Percentiles rank a stretch among this genome's conserved stretches.
These are phyloP conservation scores for Gymnarchus niloticus DNA, from an alignment of 2,113 vertebrate species.

Conservation along the genomic window DNA sequence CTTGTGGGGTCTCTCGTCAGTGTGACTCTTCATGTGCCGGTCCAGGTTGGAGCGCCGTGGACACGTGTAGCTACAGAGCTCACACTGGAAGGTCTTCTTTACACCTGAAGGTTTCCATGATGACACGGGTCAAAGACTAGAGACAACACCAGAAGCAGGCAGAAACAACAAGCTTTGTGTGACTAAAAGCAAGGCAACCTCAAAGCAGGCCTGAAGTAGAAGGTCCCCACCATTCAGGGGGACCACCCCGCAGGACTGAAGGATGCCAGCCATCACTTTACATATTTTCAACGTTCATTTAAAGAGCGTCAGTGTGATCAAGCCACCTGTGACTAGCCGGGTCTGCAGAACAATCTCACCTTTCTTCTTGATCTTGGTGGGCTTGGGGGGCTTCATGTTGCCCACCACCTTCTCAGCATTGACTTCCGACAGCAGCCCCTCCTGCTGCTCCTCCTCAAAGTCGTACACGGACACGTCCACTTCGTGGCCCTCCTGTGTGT, in stretches of 20 bases:
- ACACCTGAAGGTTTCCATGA: slow-evolving; percentile 65
- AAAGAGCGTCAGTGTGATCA: background rate
- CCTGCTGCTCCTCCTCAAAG: slow-evolving; percentile 96
- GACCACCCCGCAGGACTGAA: background rate
- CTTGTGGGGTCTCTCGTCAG: slow-evolving; percentile 92
- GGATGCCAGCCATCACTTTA: background rate
- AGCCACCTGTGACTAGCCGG: too few species aligned
- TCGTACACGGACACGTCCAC: slow-evolving; percentile 96
- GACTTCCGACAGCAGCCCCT: slow-evolving; percentile 89
- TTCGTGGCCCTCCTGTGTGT: slow-evolving; percentile 86
- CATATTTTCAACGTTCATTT: background rate
- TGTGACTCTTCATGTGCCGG: slow-evolving; percentile 98
- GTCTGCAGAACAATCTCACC: slow-evolving; percentile 56
- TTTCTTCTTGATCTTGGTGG: slow-evolving; percentile 99
- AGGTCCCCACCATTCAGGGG: background rate
- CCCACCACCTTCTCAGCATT: slow-evolving; percentile 97
- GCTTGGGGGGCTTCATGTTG: slow-evolving; percentile 97
- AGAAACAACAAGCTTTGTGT: background rate
- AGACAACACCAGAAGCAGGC: background rate
- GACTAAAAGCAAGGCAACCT: background rate
- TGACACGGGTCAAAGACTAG: background rate
- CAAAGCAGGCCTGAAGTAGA: background rate
- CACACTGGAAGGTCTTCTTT: slow-evolving; percentile 98
- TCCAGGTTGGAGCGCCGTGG: slow-evolving; percentile 93
- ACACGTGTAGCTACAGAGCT: slow-evolving; percentile 95